phyloP scores from a whole-genome alignment of 2,888 invertebrate species.

The Pecten maximus region DNA sequence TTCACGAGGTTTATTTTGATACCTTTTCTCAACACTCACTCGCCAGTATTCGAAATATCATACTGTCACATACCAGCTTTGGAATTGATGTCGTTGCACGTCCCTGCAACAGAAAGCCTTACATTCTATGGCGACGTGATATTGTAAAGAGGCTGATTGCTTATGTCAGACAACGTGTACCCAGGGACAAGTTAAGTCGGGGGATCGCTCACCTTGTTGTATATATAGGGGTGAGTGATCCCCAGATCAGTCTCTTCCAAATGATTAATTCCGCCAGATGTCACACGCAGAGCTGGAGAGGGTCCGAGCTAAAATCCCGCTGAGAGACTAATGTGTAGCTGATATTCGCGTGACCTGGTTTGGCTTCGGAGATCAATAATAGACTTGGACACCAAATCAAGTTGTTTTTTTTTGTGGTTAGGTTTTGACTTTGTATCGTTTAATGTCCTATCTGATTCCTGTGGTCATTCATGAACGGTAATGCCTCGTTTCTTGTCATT shows the following conservation, averaged over 20 bases:
- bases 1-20: too few relatives aligned
- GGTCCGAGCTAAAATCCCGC: neutral
- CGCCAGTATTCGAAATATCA: too few relatives aligned
- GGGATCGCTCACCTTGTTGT: constrained; percentile 26
- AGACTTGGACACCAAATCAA: too few relatives aligned
- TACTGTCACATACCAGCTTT: too few relatives aligned
- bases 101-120: neutral
- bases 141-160: neutral
- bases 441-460: too few relatives aligned
- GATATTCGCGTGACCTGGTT: neutral
- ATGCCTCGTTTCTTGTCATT: too few relatives aligned
- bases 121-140: neutral
- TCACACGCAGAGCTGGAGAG: neutral
- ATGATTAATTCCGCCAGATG: neutral
- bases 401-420: too few relatives aligned
- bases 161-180: neutral
- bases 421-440: too few relatives aligned
- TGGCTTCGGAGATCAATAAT: neutral
- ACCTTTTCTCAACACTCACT: too few relatives aligned
- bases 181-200: neutral
- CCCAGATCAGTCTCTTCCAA: neutral
- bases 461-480: too few relatives aligned
- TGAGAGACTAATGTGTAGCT: neutral
- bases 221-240: neutral
- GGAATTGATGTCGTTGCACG: neutral